Percentiles rank a stretch among this genome's conserved stretches.
Evolutionary conservation across 2,888 invertebrate species (phyloP).

Genomic region (Tholera decimalis): DNA sequence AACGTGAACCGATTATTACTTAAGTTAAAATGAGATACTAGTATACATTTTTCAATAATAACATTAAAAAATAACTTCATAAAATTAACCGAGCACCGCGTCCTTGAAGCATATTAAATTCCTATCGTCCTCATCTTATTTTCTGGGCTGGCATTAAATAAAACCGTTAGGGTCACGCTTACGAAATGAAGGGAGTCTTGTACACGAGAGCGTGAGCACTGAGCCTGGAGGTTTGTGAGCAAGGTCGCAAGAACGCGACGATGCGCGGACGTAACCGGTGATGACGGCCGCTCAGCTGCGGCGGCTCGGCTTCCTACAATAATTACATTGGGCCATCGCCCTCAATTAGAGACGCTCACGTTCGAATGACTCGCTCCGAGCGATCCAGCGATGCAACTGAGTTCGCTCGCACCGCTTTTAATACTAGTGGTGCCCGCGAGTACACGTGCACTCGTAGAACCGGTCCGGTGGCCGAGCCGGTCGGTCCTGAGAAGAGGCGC

Average conservation of each 20-base stretch:
- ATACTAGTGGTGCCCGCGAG: slow-evolving; percentile 49
- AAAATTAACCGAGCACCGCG: slow-evolving; percentile 35
- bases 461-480: slow-evolving; percentile 67
- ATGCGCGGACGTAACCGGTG: slow-evolving; percentile 54
- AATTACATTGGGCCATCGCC: slow-evolving; percentile 72
- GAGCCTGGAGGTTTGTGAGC: slow-evolving; percentile 25
- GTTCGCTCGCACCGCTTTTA: slow-evolving; percentile 59
- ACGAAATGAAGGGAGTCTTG: slow-evolving; percentile 59
- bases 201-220: slow-evolving; percentile 11
- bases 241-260: slow-evolving; percentile 60
- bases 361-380: slow-evolving; percentile 62
- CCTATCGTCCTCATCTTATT: slow-evolving; percentile 58
- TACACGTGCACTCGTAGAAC: slow-evolving; percentile 73
- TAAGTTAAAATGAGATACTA: too few relatives aligned
- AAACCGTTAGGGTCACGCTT: slow-evolving; percentile 65
- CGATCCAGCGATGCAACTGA: slow-evolving; percentile 35
- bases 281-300: slow-evolving; percentile 57
- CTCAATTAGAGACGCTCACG: slow-evolving; percentile 72
- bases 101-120: slow-evolving; percentile 52
- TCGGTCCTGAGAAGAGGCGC: slow-evolving; percentile 64
- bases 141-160: slow-evolving; percentile 66
- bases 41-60: too few relatives aligned
- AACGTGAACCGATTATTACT: too few relatives aligned
- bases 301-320: slow-evolving; percentile 47
- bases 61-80: slow-evolving; percentile 15